These are phyloP conservation scores for Eilema sororculum DNA, from an alignment of 2,888 invertebrate species.

Conservation along the genomic window DNA sequence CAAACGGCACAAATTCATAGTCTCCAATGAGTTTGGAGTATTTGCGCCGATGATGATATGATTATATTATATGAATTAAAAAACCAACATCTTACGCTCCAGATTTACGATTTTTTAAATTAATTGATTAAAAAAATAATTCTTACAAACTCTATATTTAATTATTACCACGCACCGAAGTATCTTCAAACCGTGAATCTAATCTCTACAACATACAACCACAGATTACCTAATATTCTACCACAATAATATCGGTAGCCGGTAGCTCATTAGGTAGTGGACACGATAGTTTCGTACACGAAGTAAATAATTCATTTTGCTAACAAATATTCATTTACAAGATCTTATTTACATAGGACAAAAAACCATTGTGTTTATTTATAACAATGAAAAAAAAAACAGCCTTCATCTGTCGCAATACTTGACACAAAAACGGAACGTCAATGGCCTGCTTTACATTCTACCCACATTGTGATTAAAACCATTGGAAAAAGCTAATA, in stretches of 20 bases:
- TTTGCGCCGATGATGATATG: too few relatives aligned
- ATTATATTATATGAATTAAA: too few relatives aligned
- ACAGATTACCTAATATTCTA: too few relatives aligned
- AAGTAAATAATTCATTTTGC: not conserved
- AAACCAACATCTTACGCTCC: too few relatives aligned
- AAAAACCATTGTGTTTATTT: constrained; percentile 28
- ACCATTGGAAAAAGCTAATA: constrained; percentile 26
- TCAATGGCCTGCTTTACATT: constrained; percentile 33
- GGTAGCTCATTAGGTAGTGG: too few relatives aligned
- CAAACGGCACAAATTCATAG: too few relatives aligned
- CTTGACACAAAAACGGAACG: constrained; percentile 25
- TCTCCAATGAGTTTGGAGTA: too few relatives aligned
- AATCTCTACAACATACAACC: too few relatives aligned
- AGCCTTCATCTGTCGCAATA: constrained; percentile 29
- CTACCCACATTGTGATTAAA: constrained; percentile 38
- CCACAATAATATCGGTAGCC: too few relatives aligned
- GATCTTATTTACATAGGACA: constrained; percentile 12
- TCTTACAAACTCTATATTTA: not conserved
- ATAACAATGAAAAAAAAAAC: constrained; percentile 24
- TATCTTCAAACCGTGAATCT: not conserved
- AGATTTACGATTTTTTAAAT: too few relatives aligned
- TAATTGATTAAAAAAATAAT: too few relatives aligned
- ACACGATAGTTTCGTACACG: too few relatives aligned
- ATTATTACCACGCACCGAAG: not conserved
- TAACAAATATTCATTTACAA: not conserved